phyloP scores from a whole-genome alignment of 2,888 invertebrate genomes.

The Elaeidobius kamerunicus region DNA sequence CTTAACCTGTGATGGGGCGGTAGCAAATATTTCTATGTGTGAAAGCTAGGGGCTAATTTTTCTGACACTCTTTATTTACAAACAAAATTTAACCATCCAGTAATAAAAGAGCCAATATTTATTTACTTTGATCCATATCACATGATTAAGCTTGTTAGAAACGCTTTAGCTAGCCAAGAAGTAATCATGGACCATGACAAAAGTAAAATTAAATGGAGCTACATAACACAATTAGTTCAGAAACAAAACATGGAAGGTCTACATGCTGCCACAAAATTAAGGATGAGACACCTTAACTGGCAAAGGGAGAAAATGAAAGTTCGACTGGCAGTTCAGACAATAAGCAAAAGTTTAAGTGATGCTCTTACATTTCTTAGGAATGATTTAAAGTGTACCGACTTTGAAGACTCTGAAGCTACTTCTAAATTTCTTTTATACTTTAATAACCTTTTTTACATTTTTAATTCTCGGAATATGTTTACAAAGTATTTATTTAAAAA shows the following conservation, averaged over 20 bases:
- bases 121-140: slow-evolving; percentile 25
- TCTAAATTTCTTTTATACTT: slow-evolving; percentile 23
- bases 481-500: slow-evolving; percentile 30
- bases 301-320: slow-evolving; percentile 31
- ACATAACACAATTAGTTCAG: slow-evolving; percentile 23
- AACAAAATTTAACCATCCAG: slow-evolving; percentile 31
- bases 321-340: slow-evolving; percentile 24
- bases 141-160: slow-evolving; percentile 30
- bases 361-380: slow-evolving; percentile 19
- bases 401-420: slow-evolving; percentile 22
- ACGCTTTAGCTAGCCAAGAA: slow-evolving; percentile 19
- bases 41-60: slow-evolving; percentile 29
- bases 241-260: slow-evolving; percentile 26
- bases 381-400: slow-evolving; percentile 19
- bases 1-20: slow-evolving; percentile 34
- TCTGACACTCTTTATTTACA: slow-evolving; percentile 19
- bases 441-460: slow-evolving; percentile 31
- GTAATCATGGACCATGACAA: slow-evolving; percentile 12
- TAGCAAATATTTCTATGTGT: slow-evolving; percentile 32
- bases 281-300: slow-evolving; percentile 29
- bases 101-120: slow-evolving; percentile 12
- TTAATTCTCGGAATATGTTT: slow-evolving; percentile 24
- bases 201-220: slow-evolving; percentile 26
- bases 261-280: slow-evolving; percentile 32
- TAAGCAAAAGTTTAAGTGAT: slow-evolving; percentile 30